phyloP scores from a whole-genome alignment of 2,113 vertebrate species.

The Onychostruthus taczanowskii region DNA sequence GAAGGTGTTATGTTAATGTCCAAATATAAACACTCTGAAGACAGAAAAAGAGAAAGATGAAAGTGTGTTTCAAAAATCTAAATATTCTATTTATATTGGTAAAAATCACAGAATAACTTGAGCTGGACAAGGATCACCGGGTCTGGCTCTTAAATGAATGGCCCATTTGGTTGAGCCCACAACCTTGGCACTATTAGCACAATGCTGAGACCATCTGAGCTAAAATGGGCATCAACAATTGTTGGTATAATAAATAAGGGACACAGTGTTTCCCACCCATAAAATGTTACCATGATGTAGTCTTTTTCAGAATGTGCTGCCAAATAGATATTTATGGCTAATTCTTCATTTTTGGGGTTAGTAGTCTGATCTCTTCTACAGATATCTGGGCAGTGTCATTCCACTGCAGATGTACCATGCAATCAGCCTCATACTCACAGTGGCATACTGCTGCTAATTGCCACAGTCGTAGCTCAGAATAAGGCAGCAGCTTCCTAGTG shows the following conservation, averaged over 20 bases:
- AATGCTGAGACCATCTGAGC: background rate
- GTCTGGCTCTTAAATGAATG: background rate
- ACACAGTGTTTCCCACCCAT: background rate
- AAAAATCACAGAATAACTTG: background rate
- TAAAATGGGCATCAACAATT: background rate
- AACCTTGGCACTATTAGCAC: background rate
- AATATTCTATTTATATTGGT: background rate
- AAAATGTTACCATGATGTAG: background rate
- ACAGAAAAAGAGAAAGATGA: background rate
- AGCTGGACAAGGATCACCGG: background rate
- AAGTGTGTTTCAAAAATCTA: background rate
- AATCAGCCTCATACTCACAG: background rate
- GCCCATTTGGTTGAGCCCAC: background rate
- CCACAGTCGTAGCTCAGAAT: background rate
- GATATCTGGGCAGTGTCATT: background rate
- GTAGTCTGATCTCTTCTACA: background rate
- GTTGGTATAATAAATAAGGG: background rate
- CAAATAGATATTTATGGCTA: background rate
- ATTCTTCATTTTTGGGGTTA: background rate
- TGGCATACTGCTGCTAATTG: constrained; percentile 49
- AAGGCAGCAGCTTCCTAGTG: constrained; percentile 11
- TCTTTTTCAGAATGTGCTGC: background rate
- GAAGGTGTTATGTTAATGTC: background rate
- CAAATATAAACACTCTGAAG: background rate
- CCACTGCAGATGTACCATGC: background rate